These are phyloP conservation scores for Papilio polytes DNA, from an alignment of 1,140 invertebrate species.

Conservation along the genomic window DNA sequence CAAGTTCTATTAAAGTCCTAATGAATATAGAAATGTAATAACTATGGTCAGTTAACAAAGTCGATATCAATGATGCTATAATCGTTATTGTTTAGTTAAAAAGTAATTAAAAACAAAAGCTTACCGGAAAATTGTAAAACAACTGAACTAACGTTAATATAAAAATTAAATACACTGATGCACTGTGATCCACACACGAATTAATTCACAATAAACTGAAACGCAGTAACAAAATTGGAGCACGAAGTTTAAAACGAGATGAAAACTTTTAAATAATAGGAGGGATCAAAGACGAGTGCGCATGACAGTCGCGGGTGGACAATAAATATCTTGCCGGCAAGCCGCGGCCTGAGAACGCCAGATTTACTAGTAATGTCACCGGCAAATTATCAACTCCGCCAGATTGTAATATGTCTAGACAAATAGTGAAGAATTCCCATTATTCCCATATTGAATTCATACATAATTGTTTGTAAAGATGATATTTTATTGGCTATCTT, in stretches of 20 bases:
- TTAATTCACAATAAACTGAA: conserved; percentile 7
- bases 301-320: conserved; percentile 56
- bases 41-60: background rate
- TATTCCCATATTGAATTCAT: background rate
- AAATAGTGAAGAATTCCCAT: background rate
- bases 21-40: too few relatives aligned
- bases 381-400: background rate
- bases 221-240: background rate
- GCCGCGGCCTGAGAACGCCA: conserved; percentile 50
- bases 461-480: too few relatives aligned
- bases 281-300: conserved; percentile 54
- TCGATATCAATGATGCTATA: background rate
- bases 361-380: conserved; percentile 56
- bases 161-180: background rate
- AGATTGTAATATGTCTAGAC: background rate
- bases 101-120: background rate
- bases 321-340: conserved; percentile 64
- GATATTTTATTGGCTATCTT: too few relatives aligned
- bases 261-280: conserved; percentile 16
- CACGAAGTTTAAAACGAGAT: conserved; percentile 15
- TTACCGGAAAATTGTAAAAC: background rate
- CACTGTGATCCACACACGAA: conserved; percentile 35
- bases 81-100: background rate
- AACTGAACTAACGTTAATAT: background rate
- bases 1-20: too few relatives aligned